Percentiles rank a stretch among this genome's conserved stretches.
phyloP scores from a whole-genome alignment of 2,888 invertebrate species.

The Chrysomela aeneicollis region DNA sequence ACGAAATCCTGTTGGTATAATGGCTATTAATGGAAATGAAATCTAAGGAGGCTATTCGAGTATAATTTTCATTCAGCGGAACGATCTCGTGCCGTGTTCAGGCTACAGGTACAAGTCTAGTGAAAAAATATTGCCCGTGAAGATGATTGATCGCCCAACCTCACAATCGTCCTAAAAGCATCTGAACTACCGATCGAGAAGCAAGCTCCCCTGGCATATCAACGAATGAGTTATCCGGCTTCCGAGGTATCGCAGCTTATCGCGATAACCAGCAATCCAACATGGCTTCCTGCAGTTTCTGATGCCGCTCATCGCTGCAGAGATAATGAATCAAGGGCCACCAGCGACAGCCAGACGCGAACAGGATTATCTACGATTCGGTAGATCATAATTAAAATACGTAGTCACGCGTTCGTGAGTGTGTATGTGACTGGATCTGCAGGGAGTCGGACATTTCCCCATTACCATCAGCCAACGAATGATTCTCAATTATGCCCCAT shows the following conservation, averaged over 20 bases:
- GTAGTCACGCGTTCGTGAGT: slow-evolving; percentile 30
- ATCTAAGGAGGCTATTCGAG: background rate
- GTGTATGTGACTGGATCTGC: background rate
- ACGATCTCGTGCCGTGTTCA: background rate
- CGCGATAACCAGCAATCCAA: slow-evolving; percentile 24
- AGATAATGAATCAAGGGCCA: slow-evolving; percentile 46
- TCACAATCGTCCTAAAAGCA: too few species aligned
- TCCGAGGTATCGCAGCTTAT: too few species aligned
- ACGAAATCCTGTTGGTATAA: background rate
- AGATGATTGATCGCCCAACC: too few species aligned
- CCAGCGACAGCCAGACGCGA: slow-evolving; percentile 39
- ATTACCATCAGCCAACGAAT: too few species aligned
- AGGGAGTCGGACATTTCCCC: background rate
- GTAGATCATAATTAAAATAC: slow-evolving; percentile 46
- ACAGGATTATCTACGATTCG: slow-evolving; percentile 42
- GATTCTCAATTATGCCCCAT: too few species aligned
- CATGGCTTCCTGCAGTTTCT: slow-evolving; percentile 5
- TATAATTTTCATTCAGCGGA: background rate
- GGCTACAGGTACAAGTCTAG: background rate
- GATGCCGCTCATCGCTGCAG: slow-evolving; percentile 2
- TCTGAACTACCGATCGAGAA: too few species aligned
- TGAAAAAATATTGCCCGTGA: too few species aligned
- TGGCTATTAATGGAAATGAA: background rate
- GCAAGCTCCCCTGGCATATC: too few species aligned
- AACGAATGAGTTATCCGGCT: too few species aligned